Evolutionary conservation across 2,113 vertebrate species (phyloP).

Genomic region (Promerops cafer): DNA sequence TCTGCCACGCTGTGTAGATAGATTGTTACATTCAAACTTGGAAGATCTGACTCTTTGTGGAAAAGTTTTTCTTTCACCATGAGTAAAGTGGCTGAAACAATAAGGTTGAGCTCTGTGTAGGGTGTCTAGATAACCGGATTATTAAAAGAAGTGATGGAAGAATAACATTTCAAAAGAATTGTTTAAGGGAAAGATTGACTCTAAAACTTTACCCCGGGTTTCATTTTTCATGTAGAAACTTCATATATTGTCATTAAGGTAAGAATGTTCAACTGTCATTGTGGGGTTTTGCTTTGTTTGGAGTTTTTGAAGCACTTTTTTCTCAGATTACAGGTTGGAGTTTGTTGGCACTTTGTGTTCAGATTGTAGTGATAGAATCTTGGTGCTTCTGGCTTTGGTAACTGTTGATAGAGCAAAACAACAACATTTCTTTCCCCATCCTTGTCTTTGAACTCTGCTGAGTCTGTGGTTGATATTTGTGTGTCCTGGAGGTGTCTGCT

Average conservation of each 20-base stretch:
- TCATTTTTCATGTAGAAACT: neutral
- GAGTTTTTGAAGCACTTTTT: neutral
- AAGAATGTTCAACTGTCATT: neutral
- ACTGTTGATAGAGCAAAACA: neutral
- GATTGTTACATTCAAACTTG: neutral
- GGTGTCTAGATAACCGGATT: neutral
- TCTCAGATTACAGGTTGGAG: neutral
- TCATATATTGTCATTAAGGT: neutral
- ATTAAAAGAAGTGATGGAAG: neutral
- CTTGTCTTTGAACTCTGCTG: neutral
- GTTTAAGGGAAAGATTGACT: neutral
- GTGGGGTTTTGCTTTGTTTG: neutral
- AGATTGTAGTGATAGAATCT: neutral
- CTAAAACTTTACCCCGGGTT: neutral
- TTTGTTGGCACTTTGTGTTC: neutral
- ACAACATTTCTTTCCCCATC: neutral
- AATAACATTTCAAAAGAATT: neutral
- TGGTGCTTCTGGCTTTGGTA: neutral
- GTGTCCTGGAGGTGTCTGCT: neutral
- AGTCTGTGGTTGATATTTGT: neutral
- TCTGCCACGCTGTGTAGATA: neutral
- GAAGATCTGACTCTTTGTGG: neutral
- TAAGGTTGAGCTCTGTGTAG: neutral
- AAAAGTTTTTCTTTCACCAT: neutral
- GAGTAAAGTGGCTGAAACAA: neutral